Conservation (phyloP, 2,797 vertebrate genomes). For the Sylvia borin region DNA sequence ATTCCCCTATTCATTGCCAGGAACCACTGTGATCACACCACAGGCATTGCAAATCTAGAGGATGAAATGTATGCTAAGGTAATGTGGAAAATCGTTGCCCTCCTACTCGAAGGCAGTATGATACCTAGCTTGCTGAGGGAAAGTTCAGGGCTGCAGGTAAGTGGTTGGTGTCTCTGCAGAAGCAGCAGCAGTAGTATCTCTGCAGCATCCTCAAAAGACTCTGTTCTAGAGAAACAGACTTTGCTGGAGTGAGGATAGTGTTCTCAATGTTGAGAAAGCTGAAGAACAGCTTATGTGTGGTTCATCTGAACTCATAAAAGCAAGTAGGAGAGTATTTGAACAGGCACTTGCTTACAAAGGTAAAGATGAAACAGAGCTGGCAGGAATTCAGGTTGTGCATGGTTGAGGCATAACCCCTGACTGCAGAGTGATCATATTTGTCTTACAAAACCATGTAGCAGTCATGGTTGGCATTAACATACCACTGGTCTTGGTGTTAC, state of each 20-base stretch:
- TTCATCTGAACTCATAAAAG: neutral
- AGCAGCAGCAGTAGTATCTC: neutral
- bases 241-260: fast-evolving
- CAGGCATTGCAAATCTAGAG: neutral
- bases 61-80: neutral
- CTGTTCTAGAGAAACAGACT: neutral
- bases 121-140: neutral
- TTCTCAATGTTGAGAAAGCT: neutral
- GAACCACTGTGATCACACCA: fast-evolving
- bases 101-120: neutral
- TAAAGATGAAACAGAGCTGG: neutral
- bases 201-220: neutral
- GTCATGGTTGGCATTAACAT: neutral
- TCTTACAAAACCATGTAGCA: neutral
- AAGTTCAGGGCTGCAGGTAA: fast-evolving
- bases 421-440: neutral
- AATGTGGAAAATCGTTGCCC: neutral
- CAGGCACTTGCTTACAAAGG: neutral
- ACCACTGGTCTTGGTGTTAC: neutral
- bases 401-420: neutral
- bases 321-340: neutral
- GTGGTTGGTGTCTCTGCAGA: neutral
- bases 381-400: neutral
- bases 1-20: neutral
- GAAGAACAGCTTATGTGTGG: neutral